These are phyloP conservation scores for Drosophila malerkotliana DNA, from an alignment of 1,140 invertebrate species.

Conservation along the genomic window DNA sequence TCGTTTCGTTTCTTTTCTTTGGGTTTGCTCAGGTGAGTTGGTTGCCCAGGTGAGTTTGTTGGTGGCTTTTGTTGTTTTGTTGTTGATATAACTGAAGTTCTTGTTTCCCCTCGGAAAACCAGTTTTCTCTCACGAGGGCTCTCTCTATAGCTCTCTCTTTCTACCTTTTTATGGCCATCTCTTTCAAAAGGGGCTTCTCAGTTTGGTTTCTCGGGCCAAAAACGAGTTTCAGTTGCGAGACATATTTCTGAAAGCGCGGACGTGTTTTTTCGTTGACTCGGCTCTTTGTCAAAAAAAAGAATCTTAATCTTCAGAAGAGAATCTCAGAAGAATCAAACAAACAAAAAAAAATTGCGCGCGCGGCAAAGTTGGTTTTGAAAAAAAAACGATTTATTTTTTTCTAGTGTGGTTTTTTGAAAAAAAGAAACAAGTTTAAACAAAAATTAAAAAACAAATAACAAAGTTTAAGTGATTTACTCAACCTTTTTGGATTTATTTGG, in stretches of 20 bases:
- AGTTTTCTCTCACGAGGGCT: conserved; percentile 25
- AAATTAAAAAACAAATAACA: not conserved
- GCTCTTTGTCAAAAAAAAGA: not conserved
- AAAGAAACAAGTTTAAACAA: not conserved
- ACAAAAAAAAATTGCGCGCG: conserved; percentile 17
- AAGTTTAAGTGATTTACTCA: not conserved
- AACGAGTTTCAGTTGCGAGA: conserved; percentile 79
- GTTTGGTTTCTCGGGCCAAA: conserved; percentile 14
- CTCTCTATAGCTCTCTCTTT: not conserved
- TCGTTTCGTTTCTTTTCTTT: not conserved
- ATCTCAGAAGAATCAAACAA: conserved; percentile 3
- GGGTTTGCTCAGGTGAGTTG: conserved; percentile 54
- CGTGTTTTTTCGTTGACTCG: conserved; percentile 43
- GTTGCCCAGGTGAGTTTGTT: conserved; percentile 35
- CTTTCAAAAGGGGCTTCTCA: conserved; percentile 2
- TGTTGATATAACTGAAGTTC: conserved; percentile 68
- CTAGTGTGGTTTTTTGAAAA: not conserved
- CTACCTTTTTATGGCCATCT: conserved; percentile 5
- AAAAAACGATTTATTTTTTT: not conserved
- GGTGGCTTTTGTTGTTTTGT: conserved; percentile 2
- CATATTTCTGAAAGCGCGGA: conserved; percentile 63
- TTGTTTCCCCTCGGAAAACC: conserved; percentile 47
- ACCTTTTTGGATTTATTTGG: not conserved
- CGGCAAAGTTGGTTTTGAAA: conserved; percentile 2
- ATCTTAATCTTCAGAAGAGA: conserved; percentile 3